Evolutionary conservation across 35 echinoderm and acorn worm genomes (phyloP), one percentile per base, ranked within the genome.

Genomic region (Chiridota heheva): DNA sequence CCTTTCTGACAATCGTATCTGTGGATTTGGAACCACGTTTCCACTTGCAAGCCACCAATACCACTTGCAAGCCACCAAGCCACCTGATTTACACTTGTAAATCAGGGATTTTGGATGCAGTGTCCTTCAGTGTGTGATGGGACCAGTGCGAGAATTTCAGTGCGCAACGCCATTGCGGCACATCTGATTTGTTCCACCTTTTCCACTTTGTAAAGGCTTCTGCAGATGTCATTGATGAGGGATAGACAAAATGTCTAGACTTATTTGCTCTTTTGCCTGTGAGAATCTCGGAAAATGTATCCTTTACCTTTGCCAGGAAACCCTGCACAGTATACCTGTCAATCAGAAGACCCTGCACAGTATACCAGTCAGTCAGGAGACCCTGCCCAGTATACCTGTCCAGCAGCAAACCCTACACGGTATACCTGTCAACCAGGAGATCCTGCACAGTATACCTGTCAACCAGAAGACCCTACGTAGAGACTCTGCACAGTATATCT

Each of bases 41-140:
- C 74, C 60, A 55, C 29, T 78, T 78, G 74, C 74, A 78, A 60
- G 55, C 74, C 74, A 78, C 74, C 74, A 35, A 78, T 35, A 18
- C 55, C 46, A 25, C 46, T 78, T 13, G 22, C 22, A 55, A 61
- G 60, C 16, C 55, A 78, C 8, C 55, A 44, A 55, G 12, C 46
- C 4, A 60, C 29, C 48, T n/a, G n/a, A n/a, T n/a, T n/a, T n/a
- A n/a, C n/a, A n/a, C n/a, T n/a, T n/a, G n/a, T n/a, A 78, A 55
- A 63, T 38, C 8, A 63, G 59, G 78, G 2, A 45, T 41, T 3
- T 16, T 45, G 12, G 69, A 61, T 17, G 78, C 53, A 81, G 55
- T 81, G 41, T 81, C 78, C 60, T 81, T 81, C 55, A 81, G 58
- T 29, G 78, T 81, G 57, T 81, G 78, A 81, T 58, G 44, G 45